Evolutionary conservation across 1,140 invertebrate genomes (phyloP), one percentile per base, ranked within the genome.

Genomic region (Cepaea nemoralis): DNA sequence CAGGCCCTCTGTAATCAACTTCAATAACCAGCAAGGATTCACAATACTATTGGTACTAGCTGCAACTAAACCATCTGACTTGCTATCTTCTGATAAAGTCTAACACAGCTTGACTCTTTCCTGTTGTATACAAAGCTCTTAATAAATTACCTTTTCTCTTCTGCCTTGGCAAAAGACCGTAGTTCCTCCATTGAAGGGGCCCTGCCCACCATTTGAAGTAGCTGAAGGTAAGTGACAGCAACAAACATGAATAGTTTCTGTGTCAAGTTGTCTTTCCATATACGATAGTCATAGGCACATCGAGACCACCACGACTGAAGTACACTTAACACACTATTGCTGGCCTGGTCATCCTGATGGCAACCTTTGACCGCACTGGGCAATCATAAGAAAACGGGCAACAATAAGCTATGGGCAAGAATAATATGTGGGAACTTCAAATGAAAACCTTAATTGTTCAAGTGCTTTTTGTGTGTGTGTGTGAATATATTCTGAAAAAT

Each of bases 121-220:
- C n/a, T n/a, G n/a, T n/a, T n/a, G n/a, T n/a, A n/a, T n/a, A n/a
- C n/a, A n/a, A n/a, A n/a, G n/a, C n/a, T n/a, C n/a, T n/a, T n/a
- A n/a, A n/a, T n/a, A n/a, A 73, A 39, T 42, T 31, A 74, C 74
- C 42, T 50, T 50, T 73, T 82, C 40, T 82, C 48, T 31, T 69
- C 63, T 67, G 42, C 45, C 33, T 37, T 40, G 16, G 40, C n/a
- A 40, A 82, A 82, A 69, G 39, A 22, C 42, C 70, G 31, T n/a
- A 69, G 33, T 63, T 82, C 73, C 42, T 76, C 80, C 59, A 77
- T 48, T 31, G 66, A 48, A 6, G 87, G 85, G 6, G 80, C 82
- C 40, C 84, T 63, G 5, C 88, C 88, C n/a, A 89, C 33, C 55
- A 83, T 83, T 3, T 83, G 39, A 16, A 88, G 80, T 0, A 89